Evolutionary conservation across 2,888 invertebrate species (phyloP).

Genomic region (Limnephilus rhombicus): DNA sequence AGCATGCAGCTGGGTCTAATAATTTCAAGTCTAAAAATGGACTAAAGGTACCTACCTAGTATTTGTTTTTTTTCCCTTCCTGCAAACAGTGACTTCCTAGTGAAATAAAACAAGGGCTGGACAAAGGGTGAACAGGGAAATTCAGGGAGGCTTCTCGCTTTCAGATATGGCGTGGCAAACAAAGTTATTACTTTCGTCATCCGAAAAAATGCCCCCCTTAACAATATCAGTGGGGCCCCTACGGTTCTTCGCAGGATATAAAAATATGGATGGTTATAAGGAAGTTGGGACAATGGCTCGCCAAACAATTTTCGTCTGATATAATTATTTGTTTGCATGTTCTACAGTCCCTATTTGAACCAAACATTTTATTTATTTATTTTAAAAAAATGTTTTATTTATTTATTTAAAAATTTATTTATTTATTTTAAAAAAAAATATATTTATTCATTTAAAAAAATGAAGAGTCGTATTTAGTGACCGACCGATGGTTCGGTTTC

Average conservation of each 20-base stretch:
- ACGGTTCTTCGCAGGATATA: constrained; percentile 27
- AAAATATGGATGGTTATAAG: constrained; percentile 25
- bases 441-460: too few relatives aligned
- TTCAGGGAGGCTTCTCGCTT: constrained; percentile 4
- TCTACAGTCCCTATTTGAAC: neutral
- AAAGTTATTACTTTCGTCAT: constrained; percentile 56
- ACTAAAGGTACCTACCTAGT: neutral
- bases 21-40: constrained; percentile 6
- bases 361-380: too few relatives aligned
- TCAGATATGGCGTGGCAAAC: constrained; percentile 47
- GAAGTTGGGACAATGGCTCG: constrained; percentile 50
- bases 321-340: constrained; percentile 15
- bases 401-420: too few relatives aligned
- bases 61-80: neutral
- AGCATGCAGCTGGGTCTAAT: constrained; percentile 22
- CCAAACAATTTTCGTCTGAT: constrained; percentile 42
- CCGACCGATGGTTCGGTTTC: too few relatives aligned
- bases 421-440: too few relatives aligned
- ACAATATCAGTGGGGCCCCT: constrained; percentile 36
- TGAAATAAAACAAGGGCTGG: constrained; percentile 42
- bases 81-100: constrained; percentile 14
- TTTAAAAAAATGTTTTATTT: too few relatives aligned
- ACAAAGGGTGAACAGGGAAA: constrained; percentile 35
- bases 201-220: constrained; percentile 44
- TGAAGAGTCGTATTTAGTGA: too few relatives aligned